phyloP scores from a whole-genome alignment of 2,888 invertebrate genomes.

The Stegana nigrithorax region DNA sequence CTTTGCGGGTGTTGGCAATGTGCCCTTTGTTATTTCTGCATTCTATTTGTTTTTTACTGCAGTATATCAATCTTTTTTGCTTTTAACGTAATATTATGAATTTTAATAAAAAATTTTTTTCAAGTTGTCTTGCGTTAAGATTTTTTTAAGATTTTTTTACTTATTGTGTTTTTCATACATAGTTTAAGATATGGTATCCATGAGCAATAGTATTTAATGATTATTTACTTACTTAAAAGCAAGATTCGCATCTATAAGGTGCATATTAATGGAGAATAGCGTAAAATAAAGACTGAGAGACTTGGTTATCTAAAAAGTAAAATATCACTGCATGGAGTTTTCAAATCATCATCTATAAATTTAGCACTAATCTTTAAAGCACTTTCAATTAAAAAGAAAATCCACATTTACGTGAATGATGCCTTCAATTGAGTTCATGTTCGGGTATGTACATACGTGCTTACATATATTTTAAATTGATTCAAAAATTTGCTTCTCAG shows the following conservation, averaged over 20 bases:
- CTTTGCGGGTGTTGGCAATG: constrained; percentile 10
- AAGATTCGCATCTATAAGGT: not conserved
- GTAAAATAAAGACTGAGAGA: no score
- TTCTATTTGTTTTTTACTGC: constrained; percentile 41
- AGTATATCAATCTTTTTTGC: constrained; percentile 36
- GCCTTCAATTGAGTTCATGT: no score
- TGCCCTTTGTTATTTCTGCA: constrained; percentile 3
- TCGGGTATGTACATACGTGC: no score
- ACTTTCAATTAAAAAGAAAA: no score
- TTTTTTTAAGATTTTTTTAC: constrained; percentile 5
- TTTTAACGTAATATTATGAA: constrained; percentile 41
- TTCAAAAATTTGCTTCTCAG: no score
- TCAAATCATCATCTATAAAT: no score
- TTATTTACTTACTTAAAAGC: constrained; percentile 23
- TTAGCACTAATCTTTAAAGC: no score
- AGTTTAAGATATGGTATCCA: not conserved
- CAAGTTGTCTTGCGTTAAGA: constrained; percentile 34
- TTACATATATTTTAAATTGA: no score
- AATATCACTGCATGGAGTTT: no score
- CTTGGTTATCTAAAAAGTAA: no score
- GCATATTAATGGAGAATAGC: no score
- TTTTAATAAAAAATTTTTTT: constrained; percentile 57
- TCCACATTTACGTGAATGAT: no score
- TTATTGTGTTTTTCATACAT: constrained; percentile 10
- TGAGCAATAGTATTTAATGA: constrained; percentile 10